Evolutionary conservation across 2,113 vertebrate species (phyloP).

Genomic region (Burhinus bistriatus): DNA sequence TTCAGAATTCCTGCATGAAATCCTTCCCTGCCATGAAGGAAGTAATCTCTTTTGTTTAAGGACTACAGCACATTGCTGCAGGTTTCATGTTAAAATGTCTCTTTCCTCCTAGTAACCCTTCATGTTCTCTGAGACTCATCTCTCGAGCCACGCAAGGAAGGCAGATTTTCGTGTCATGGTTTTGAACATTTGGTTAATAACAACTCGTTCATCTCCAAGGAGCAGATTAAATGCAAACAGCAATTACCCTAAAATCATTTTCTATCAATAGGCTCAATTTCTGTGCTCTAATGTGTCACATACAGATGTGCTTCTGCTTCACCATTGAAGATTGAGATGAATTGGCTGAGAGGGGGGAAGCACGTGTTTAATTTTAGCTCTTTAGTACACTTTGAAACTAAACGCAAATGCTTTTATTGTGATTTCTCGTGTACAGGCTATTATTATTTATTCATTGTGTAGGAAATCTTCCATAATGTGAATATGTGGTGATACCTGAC

Average conservation of each 20-base stretch:
- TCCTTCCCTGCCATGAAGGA: neutral
- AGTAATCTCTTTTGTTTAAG: neutral
- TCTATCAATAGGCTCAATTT: neutral
- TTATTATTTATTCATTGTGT: neutral
- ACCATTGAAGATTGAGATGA: neutral
- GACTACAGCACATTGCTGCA: neutral
- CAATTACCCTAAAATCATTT: neutral
- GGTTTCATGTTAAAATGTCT: neutral
- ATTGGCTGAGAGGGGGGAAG: neutral
- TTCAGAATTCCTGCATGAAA: neutral
- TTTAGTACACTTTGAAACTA: neutral
- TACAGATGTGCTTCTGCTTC: neutral
- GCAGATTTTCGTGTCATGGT: neutral
- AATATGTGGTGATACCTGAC: neutral
- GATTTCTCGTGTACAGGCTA: neutral
- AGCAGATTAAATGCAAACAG: neutral
- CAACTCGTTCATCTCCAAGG: neutral
- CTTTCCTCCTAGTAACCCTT: neutral
- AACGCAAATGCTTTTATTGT: neutral
- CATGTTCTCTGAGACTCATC: fast-evolving
- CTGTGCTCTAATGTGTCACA: neutral
- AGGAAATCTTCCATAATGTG: neutral
- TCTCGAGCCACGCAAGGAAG: neutral
- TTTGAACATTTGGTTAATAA: neutral
- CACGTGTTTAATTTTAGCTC: neutral